A percentile compares a stretch with the other conserved stretches of the same genome.
These are phyloP conservation scores for Emydura subglobosa DNA, from an alignment of 2,113 vertebrate genomes.

Conservation along the genomic window DNA sequence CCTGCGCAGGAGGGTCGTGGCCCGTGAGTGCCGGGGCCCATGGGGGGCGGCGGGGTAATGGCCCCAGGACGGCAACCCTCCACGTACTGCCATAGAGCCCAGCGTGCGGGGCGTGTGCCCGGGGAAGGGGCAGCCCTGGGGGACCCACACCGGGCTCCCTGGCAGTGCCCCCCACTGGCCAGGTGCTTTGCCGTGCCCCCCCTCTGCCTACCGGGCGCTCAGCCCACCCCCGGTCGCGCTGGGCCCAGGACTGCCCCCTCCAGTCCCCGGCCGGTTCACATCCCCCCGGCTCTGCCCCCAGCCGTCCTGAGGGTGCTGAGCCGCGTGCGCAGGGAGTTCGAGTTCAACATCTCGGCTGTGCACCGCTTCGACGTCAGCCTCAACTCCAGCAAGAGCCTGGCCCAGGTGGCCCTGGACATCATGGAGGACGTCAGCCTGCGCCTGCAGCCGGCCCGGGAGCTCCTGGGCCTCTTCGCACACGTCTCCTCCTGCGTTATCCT, in stretches of 20 bases:
- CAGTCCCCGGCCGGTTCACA: too few species aligned
- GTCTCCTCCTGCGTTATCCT: conserved; percentile 74
- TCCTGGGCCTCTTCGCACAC: conserved; percentile 74
- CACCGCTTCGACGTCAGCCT: conserved; percentile 77
- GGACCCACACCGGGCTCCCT: too few species aligned
- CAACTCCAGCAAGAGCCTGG: conserved; percentile 83
- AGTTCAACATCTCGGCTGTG: conserved; percentile 85
- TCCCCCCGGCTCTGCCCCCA: conserved; percentile 16
- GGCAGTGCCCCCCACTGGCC: too few species aligned
- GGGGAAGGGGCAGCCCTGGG: not conserved
- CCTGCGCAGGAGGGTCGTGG: conserved; percentile 60
- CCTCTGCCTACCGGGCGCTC: not conserved
- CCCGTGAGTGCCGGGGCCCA: conserved; percentile 78
- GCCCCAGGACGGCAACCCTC: not conserved
- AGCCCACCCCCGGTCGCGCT: too few species aligned
- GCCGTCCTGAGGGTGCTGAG: conserved; percentile 74
- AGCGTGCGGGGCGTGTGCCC: not conserved
- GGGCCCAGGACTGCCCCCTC: too few species aligned
- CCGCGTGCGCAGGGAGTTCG: conserved; percentile 85
- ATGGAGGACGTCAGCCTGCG: conserved; percentile 73
- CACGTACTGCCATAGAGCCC: not conserved
- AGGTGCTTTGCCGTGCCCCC: not conserved
- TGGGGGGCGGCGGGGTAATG: not conserved
- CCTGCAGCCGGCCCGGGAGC: conserved; percentile 53
- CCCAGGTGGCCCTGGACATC: conserved; percentile 83